Conservation (phyloP, 2,113 vertebrate species). For the Crypturellus undulatus region DNA sequence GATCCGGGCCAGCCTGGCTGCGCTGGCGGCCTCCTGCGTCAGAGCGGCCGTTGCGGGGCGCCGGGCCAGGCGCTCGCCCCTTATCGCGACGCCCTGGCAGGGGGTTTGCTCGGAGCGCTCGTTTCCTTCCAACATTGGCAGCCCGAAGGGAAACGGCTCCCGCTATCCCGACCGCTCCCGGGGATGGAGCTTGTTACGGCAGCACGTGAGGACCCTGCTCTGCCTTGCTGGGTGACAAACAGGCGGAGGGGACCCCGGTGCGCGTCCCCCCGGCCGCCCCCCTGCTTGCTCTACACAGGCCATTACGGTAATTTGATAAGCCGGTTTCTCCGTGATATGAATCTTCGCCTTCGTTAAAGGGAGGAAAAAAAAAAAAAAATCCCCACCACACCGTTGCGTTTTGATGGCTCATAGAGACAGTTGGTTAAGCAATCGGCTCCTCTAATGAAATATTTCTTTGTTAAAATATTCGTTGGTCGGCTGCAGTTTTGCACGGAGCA, state of each 20-base stretch:
- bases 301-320: constrained; percentile 81
- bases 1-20: background rate
- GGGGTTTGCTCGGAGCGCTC: background rate
- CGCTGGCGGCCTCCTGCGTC: fast-evolving
- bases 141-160: background rate
- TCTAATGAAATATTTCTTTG: constrained; percentile 86
- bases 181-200: background rate
- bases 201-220: background rate
- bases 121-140: background rate
- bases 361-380: background rate
- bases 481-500: constrained; percentile 41
- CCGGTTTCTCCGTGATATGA: constrained; percentile 67
- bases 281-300: constrained; percentile 67
- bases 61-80: background rate
- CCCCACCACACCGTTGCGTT: constrained; percentile 31
- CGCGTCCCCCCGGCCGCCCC: background rate
- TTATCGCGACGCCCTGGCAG: fast-evolving
- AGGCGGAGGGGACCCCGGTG: no score
- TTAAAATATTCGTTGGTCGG: constrained; percentile 83
- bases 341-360: constrained; percentile 72
- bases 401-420: constrained; percentile 80
- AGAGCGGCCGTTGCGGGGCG: background rate
- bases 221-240: background rate
- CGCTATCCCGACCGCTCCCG: fast-evolving
- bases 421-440: constrained; percentile 84